A percentile compares a stretch with the other conserved stretches of the same genome.
Conservation (phyloP, 2,797 vertebrate species). For the Ptychadena robeensis region DNA sequence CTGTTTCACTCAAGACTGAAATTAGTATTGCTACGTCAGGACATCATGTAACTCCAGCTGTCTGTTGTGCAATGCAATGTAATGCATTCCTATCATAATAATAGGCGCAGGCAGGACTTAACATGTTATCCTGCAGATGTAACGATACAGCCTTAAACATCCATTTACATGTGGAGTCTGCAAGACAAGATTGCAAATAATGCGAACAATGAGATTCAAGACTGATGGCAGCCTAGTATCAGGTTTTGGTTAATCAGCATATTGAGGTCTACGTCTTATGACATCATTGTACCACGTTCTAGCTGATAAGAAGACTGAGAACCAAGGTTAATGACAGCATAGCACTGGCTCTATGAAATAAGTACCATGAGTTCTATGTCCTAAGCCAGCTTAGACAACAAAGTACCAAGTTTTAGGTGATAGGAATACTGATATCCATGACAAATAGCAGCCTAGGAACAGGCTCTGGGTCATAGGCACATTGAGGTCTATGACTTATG, state of each 20-base stretch:
- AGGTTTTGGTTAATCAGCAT: neutral
- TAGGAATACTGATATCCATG: no score
- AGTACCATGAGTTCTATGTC: no score
- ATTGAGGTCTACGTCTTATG: neutral
- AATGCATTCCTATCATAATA: slow-evolving; percentile 44
- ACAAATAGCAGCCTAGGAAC: no score
- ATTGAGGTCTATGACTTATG: no score
- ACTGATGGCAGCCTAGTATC: neutral
- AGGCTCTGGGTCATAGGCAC: no score
- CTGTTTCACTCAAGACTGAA: neutral
- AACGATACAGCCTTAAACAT: slow-evolving; percentile 4
- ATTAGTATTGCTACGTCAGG: neutral
- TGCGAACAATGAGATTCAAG: neutral
- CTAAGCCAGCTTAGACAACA: no score
- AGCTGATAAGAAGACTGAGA: no score
- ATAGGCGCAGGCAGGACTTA: slow-evolving; percentile 41
- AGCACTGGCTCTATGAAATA: no score
- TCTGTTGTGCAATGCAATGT: slow-evolving; percentile 40
- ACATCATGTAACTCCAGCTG: slow-evolving; percentile 32
- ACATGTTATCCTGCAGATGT: slow-evolving; percentile 27
- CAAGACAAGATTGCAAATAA: neutral
- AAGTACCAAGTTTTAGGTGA: no score
- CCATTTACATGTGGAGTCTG: slow-evolving; percentile 16
- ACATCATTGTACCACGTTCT: no score
- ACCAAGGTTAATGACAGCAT: no score